Base-by-base conservation (phyloP, 2,888 invertebrate genomes). In the Reticulitermes lucifugus region DNA sequence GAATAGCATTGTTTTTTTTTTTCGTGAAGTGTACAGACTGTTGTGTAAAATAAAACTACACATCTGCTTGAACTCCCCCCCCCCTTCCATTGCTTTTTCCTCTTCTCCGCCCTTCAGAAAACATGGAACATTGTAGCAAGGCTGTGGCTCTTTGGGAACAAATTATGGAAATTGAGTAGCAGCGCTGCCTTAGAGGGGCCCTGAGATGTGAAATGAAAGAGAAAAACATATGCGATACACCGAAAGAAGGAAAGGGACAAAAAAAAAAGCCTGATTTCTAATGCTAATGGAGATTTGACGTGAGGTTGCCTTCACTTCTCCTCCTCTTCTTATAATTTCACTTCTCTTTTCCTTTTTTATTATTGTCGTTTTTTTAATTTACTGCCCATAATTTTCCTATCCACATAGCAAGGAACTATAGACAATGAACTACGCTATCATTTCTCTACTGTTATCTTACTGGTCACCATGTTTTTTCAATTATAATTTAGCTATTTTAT, bases 211-310 rank as follows among this genome's bases (percentile, higher is more conserved):
- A 10, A 14, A 29, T 6, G 41, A 73, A 41, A 29, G 77, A 77
- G 77, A 77, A 6, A 46, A 18, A 77, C 77, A 46, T 77, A 77
- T 77, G 77, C 77, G 41, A 77, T 77, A 77, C n/a, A 77, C 46
- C 35, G 81, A 70, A 70, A 81, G 81, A 70, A 81, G 81, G 43
- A 65, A 80, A 14, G 80, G 60, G 80, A 80, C 22, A 80, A 81
- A 77, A 75, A 85, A 85, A 82, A 10, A 35, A 35, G 35, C 35
- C 77, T 85, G 82, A 85, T 85, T 85, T 85, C 85, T 55, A 55
- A 82, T 85, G 85, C 85, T 85, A 85, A 85, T 85, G 85, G 85
- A 85, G 83, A 83, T 75, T 83, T 85, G 83, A 85, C 85, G 83
- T 85, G 84, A 82, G 84, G 41, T 86, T 59, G 84, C 79, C 83